Evolutionary conservation across 2,797 vertebrate species (phyloP).

Genomic region (Ciconia nigra): DNA sequence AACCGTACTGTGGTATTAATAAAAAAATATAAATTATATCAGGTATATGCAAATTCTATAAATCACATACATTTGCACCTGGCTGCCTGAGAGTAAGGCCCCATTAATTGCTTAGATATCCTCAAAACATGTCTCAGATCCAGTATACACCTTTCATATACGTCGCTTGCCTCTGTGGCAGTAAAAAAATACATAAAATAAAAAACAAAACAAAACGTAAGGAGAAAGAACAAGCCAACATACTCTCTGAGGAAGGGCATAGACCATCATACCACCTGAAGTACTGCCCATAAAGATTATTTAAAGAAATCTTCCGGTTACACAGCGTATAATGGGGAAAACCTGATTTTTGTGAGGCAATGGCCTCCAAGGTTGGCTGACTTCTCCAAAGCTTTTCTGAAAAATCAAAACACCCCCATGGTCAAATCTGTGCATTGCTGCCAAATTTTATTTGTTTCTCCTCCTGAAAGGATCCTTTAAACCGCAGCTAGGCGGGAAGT

Average conservation of each 20-base stretch:
- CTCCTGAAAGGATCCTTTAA: background rate
- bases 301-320: background rate
- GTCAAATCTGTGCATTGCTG: background rate
- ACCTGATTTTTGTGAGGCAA: background rate
- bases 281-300: background rate
- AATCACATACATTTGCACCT: background rate
- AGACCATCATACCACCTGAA: background rate
- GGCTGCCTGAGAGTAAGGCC: background rate
- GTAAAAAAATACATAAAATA: background rate
- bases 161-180: background rate
- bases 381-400: background rate
- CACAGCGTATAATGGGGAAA: background rate
- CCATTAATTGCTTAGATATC: background rate
- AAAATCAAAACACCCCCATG: background rate
- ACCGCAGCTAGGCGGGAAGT: background rate
- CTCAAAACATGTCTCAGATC: background rate
- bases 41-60: background rate
- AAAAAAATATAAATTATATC: background rate
- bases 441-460: background rate
- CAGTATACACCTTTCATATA: background rate
- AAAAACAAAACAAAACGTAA: background rate
- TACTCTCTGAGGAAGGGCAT: background rate
- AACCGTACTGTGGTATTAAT: background rate
- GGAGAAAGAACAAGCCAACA: background rate
- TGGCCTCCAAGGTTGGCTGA: background rate